These are phyloP conservation scores for Mesaphorura yosii DNA, from an alignment of 1,140 invertebrate species.

Conservation along the genomic window DNA sequence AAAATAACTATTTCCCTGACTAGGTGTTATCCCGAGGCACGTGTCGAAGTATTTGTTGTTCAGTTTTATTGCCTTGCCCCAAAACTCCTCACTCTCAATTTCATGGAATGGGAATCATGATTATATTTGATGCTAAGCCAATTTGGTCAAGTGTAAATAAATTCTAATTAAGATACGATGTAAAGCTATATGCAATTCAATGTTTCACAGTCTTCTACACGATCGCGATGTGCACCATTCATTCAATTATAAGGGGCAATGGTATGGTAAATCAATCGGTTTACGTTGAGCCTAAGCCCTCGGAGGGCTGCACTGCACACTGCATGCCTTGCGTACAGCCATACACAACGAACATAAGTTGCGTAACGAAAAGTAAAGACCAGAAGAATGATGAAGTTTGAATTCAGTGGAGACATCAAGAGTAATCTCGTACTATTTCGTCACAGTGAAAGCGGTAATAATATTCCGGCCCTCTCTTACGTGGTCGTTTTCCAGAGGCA, in stretches of 20 bases:
- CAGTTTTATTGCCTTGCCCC: no score
- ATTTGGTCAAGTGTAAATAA: no score
- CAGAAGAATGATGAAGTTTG: constrained; percentile 30
- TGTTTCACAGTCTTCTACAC: background rate
- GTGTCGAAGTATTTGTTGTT: no score
- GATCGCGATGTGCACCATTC: background rate
- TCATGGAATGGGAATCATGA: no score
- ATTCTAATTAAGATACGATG: no score
- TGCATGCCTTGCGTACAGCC: background rate
- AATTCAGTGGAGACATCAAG: constrained; percentile 31
- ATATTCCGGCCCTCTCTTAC: no score
- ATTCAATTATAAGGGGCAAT: background rate
- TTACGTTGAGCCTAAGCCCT: background rate
- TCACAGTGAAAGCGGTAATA: constrained; percentile 27
- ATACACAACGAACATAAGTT: background rate
- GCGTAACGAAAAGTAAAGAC: background rate
- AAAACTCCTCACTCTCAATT: no score
- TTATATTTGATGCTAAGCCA: no score
- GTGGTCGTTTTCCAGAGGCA: no score
- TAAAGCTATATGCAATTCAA: no score
- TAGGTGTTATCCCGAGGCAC: no score
- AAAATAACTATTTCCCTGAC: no score
- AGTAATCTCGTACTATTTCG: constrained; percentile 31
- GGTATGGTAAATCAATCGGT: background rate
- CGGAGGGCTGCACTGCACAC: background rate